Evolutionary conservation across 2,888 invertebrate species (phyloP).

Genomic region (Venusia cambrica): DNA sequence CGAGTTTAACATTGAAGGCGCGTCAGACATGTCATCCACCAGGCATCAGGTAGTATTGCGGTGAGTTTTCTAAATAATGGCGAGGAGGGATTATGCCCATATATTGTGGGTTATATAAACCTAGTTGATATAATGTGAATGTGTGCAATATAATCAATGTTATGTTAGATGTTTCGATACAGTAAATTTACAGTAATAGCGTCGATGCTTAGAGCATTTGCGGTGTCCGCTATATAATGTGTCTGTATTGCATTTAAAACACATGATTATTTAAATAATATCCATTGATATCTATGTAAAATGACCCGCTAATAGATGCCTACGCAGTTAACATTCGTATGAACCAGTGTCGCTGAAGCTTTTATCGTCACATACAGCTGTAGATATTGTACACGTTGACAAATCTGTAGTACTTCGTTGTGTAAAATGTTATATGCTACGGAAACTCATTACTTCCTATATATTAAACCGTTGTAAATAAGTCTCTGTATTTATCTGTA

Average conservation of each 20-base stretch:
- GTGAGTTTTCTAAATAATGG: constrained; percentile 80
- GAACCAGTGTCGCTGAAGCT: constrained; percentile 21
- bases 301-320: constrained; percentile 27
- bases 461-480: constrained; percentile 47
- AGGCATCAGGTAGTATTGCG: constrained; percentile 69
- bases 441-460: constrained; percentile 45
- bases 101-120: constrained; percentile 61
- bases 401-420: constrained; percentile 35
- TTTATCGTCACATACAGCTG: constrained; percentile 15
- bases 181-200: constrained; percentile 43
- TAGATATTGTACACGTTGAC: constrained; percentile 61
- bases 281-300: constrained; percentile 20
- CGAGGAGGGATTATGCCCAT: constrained; percentile 81
- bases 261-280: constrained; percentile 17
- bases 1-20: constrained; percentile 51
- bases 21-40: constrained; percentile 66
- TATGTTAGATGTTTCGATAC: constrained; percentile 59
- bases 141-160: constrained; percentile 74
- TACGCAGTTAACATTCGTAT: constrained; percentile 28
- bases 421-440: constrained; percentile 51
- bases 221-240: constrained; percentile 28
- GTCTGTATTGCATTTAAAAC: constrained; percentile 21
- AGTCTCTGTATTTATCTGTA: constrained; percentile 47
- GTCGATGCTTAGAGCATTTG: constrained; percentile 42
- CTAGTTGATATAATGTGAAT: constrained; percentile 63